Evolutionary conservation across 2,888 invertebrate species (phyloP).

Genomic region (Drosophila paracracens): DNA sequence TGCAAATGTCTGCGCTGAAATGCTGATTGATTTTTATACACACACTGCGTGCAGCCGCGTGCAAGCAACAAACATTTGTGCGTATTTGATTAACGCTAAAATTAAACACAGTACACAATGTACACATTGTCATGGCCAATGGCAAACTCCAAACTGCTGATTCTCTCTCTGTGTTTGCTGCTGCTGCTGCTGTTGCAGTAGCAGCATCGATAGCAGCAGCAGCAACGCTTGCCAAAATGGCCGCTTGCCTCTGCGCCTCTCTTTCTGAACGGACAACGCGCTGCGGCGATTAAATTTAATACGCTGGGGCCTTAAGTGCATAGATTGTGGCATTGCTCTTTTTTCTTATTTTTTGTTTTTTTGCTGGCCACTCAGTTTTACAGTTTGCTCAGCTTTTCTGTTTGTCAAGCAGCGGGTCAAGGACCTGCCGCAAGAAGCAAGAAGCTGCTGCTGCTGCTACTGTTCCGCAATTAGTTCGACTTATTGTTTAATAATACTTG

Average conservation of each 20-base stretch:
- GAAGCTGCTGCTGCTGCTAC: constrained; percentile 1
- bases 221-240: constrained; percentile 81
- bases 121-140: constrained; percentile 53
- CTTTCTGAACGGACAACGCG: constrained; percentile 35
- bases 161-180: constrained; percentile 16
- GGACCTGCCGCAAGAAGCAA: constrained; percentile 42
- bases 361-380: constrained; percentile 21
- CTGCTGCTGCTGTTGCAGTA: constrained; percentile 18
- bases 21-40: constrained; percentile 69
- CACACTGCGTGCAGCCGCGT: constrained; percentile 62
- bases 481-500: background rate
- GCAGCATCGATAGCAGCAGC: constrained; percentile 27
- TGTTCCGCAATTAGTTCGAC: constrained; percentile 1
- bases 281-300: constrained; percentile 61
- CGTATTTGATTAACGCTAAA: constrained; percentile 31
- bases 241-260: constrained; percentile 73
- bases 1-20: constrained; percentile 72
- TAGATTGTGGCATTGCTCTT: constrained; percentile 49
- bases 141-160: constrained; percentile 40
- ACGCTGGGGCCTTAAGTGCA: constrained; percentile 47
- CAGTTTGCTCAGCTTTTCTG: constrained; percentile 16
- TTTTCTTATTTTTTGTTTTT: constrained; percentile 7
- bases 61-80: constrained; percentile 26
- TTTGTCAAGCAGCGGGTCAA: constrained; percentile 54
- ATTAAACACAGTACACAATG: constrained; percentile 38